Base-by-base conservation (phyloP, 2,113 vertebrate genomes). In the Dendropsophus ebraccatus region DNA sequence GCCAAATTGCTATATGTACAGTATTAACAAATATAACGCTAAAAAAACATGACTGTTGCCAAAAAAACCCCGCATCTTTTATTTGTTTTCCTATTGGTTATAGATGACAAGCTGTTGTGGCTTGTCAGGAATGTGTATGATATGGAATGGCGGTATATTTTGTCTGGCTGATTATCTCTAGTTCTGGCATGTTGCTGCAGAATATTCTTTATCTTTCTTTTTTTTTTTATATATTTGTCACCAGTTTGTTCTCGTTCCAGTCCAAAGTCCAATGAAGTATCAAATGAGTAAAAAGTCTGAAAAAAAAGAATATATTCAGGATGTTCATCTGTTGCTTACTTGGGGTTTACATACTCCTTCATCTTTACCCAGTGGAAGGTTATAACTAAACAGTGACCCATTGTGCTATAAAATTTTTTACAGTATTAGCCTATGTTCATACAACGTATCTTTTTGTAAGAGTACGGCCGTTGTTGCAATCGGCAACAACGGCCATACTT, bases 131-230 rank as follows among this genome's bases (percentile, higher is more conserved):
- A 56, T 79, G 28, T 79, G 12, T 37, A 23, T 60, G 76, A 76
- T 52, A 30, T 10, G 74, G 74, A 75, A 75, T 50, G n/a, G 32
- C 13, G 35, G 16, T 81, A 16, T 1, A 74, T 87, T 83, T 30
- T 76, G 88, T 80, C 10, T 83, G 81, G 60, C 58, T 47, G 75
- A 88, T 89, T 90, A 28, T 41, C 88, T 91, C 89, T 88, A 86
- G 75, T 54, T 77, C 49, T 35, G 14, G 28, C 28, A 54, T 47
- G 75, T 54, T 54, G 28, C 17, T 32, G 16, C 28, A 32, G 28
- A 77, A 77, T 32, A 77, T 54, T 54, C 19, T 54, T 25, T 21
- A n/a, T 30, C 7, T 52, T 75, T 28, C 16, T 10, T 7, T 52
- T 16, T 52, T n/a, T n/a, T 30, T 52, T 19, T 28, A 17, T 54